Base-by-base conservation (phyloP, 2,888 invertebrate species). In the Marronus borbonicus region DNA sequence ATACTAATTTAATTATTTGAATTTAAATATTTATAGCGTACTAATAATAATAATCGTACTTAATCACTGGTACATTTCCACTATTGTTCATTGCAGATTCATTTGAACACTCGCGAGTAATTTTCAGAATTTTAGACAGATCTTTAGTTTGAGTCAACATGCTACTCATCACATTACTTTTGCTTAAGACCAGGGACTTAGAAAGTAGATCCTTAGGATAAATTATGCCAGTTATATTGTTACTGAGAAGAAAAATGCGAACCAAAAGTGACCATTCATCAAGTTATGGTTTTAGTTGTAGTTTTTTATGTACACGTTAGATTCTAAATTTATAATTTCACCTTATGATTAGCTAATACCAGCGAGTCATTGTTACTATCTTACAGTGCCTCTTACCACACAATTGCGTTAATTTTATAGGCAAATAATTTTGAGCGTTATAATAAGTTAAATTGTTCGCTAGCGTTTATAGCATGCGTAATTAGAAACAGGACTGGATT, bases 261-360 rank as follows among this genome's bases (percentile, higher is more conserved):
- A 31, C 4, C 31, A 31, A 5, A 31, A 31, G 31, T 3, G 31
- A 44, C 12, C 10, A 12, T 44, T 44, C 10, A 12, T 12, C 44
- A 2, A 44, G 8, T 44, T 44, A 44, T 24, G 44, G 12, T 2
- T 8, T 2, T 10, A 44, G 5, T 8, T 12, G 5, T 44, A 10
- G 1, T 44, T 8, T 44, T 44, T 44, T 44, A 10, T 44, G 7
- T 8, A 44, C 10, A 10, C 44, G 7, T 55, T 3, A 2, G 10
- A 55, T 55, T 55, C 55, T 55, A 55, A 55, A 20, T 55, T 55
- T 55, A 55, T 55, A 55, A 8, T 17, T 55, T 55, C 17, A 20
- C 20, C 20, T 55, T 7, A 17, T 17, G 17, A 55, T 55, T 55
- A 20, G 20, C 17, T 55, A 55, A 55, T 20, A 3, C 24, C 8